Evolutionary conservation across 1,140 invertebrate species (phyloP).

Genomic region (Condylostylus longicornis): DNA sequence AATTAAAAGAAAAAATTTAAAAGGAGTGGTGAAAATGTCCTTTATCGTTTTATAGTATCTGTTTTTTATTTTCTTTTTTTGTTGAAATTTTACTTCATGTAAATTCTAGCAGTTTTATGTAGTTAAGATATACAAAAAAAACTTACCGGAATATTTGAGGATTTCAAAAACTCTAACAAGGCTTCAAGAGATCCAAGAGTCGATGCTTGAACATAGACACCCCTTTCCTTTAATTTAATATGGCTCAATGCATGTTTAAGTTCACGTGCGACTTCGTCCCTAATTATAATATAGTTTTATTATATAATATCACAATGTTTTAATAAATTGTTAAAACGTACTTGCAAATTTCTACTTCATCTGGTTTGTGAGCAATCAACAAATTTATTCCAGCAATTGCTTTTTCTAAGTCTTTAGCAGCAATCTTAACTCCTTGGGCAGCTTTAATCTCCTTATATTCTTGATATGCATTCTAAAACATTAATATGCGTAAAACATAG

Average conservation of each 20-base stretch:
- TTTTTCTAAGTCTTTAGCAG: constrained; percentile 94
- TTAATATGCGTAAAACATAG: too few relatives aligned
- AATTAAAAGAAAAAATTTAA: too few relatives aligned
- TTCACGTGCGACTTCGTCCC: constrained; percentile 66
- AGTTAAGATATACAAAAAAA: background rate
- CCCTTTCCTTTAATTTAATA: constrained; percentile 81
- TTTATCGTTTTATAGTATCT: too few relatives aligned
- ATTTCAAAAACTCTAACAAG: constrained; percentile 84
- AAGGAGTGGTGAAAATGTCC: too few relatives aligned
- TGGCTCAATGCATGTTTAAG: constrained; percentile 77
- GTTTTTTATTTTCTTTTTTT: too few relatives aligned
- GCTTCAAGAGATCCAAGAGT: constrained; percentile 97
- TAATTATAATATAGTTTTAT: constrained; percentile 19
- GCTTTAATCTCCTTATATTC: constrained; percentile 91
- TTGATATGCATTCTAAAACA: constrained; percentile 75
- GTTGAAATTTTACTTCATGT: too few relatives aligned
- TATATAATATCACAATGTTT: background rate
- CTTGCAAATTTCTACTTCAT: constrained; percentile 77
- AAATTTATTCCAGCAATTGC: constrained; percentile 87
- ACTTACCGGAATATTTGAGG: constrained; percentile 90
- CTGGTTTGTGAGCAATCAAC: constrained; percentile 74
- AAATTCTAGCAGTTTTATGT: constrained; percentile 7
- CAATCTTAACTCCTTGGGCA: constrained; percentile 97
- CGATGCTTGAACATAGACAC: constrained; percentile 97
- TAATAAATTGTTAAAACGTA: constrained; percentile 16